Conservation (phyloP, 2,797 vertebrate species). For the Amphiprion clarkii region DNA sequence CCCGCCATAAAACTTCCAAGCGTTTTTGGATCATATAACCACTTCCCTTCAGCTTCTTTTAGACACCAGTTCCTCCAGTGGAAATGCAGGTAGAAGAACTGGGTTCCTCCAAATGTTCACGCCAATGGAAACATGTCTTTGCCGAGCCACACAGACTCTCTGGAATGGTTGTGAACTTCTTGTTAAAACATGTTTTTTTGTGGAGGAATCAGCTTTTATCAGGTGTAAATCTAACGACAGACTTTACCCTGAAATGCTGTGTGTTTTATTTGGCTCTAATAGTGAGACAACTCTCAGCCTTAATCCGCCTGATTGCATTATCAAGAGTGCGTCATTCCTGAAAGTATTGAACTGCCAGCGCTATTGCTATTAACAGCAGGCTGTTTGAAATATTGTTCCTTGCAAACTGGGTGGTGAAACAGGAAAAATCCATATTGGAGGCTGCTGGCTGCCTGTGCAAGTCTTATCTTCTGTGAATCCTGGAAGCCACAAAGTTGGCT, state of each 20-base stretch:
- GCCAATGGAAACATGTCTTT: too few relatives aligned
- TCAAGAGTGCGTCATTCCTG: slow-evolving; percentile 13
- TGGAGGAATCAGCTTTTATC: background rate
- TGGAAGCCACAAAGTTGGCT: slow-evolving; percentile 10
- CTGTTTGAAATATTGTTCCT: slow-evolving; percentile 14
- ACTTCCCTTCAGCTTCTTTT: background rate
- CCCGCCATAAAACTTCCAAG: background rate
- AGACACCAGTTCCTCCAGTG: background rate
- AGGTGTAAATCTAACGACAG: background rate
- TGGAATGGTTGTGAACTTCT: background rate
- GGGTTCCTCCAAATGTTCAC: background rate
- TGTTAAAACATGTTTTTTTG: background rate
- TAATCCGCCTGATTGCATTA: slow-evolving; percentile 52
- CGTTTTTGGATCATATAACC: too few relatives aligned
- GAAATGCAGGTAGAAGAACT: background rate
- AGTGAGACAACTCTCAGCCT: slow-evolving; percentile 30
- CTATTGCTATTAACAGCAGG: slow-evolving; percentile 16
- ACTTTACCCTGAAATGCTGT: slow-evolving; percentile 8
- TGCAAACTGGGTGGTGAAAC: background rate
- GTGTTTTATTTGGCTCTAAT: slow-evolving; percentile 32
- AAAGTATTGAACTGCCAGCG: slow-evolving; percentile 13
- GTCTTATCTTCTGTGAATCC: background rate
- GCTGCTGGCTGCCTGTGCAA: background rate
- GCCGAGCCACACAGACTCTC: background rate
- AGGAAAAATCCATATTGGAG: background rate